These are phyloP conservation scores for Pachycephala philippinensis DNA, from an alignment of 2,113 vertebrate genomes.

Conservation along the genomic window DNA sequence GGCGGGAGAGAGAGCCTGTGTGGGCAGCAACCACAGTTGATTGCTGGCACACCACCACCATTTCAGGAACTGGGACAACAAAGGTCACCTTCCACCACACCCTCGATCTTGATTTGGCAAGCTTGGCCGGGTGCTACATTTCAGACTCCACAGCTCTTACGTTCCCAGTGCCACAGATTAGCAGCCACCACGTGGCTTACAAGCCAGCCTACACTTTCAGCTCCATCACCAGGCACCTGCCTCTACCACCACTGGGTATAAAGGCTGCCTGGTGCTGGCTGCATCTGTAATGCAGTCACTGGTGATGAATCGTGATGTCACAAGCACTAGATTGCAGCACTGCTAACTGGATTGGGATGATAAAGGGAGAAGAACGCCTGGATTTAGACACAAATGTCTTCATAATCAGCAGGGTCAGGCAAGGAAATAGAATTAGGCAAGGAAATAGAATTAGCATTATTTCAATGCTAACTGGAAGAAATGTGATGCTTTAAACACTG, in stretches of 20 bases:
- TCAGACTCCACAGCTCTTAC: not conserved
- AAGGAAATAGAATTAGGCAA: not conserved
- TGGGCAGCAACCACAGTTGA: fast-evolving
- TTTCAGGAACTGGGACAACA: not conserved
- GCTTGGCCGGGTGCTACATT: not conserved
- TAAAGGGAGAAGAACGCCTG: not conserved
- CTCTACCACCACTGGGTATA: not conserved
- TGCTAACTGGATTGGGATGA: not conserved
- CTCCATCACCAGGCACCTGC: not conserved
- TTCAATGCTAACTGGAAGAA: not conserved
- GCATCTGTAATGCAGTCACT: not conserved
- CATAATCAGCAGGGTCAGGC: not conserved
- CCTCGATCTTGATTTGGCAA: not conserved
- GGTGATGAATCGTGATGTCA: slow-evolving; percentile 20
- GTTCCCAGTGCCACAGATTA: not conserved
- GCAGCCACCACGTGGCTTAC: not conserved
- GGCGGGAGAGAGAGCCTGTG: not conserved
- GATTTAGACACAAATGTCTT: not conserved
- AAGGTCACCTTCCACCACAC: not conserved
- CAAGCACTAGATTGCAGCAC: not conserved
- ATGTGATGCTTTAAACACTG: not conserved
- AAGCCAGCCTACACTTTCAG: not conserved
- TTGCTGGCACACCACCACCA: not conserved
- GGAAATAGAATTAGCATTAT: not conserved
- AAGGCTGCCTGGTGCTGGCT: not conserved